Evolutionary conservation across 2,113 vertebrate species (phyloP), one percentile per base, ranked within the genome.

Genomic region (Cygnus buccinator): DNA sequence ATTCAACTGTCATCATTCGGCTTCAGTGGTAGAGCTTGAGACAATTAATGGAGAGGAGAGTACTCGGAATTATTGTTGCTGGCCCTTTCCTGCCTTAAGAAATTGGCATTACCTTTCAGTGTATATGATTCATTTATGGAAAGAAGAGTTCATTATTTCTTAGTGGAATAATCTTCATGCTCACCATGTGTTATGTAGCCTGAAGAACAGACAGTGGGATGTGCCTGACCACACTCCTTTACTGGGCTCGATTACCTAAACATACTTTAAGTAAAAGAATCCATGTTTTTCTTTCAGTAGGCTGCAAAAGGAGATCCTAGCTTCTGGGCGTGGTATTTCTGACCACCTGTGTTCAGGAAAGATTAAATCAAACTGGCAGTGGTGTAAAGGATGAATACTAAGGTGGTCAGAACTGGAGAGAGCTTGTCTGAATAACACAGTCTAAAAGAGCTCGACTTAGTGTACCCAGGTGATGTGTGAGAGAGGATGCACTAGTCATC

Each of bases 81-180:
- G 62, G 66, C 90, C 92, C 62, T 87, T 96, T 93, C 54, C 83
- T 83, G 95, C 80, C 83, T 78, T 87, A 44, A 78, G 73, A 90
- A 84, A 33, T 31, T 68, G 61, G 18, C 35, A 43, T 81, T 90
- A 74, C 23, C 52, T 92, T 94, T 86, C 59, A 79, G 57, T 78
- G 15, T 71, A 5, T 80, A 31, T 5, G 13, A 55, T 71, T 86
- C 6, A 25, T 88, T 66, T 94, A 70, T 62, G 87, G 62, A 71
- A 91, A 46, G 37, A 88, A n/a, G 33, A 44, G 37, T 59, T 81
- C 17, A 13, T 87, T 74, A 48, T 43, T 8, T 76, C 72, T 62
- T 73, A 66, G 21, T 72, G 43, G 29, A 68, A 61, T 78, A 28
- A 52, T 52, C 33, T 90, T 87, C 52, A 26, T 2, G 3, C 33